phyloP scores from a whole-genome alignment of 2,113 vertebrate species.

The Hydropotes inermis region DNA sequence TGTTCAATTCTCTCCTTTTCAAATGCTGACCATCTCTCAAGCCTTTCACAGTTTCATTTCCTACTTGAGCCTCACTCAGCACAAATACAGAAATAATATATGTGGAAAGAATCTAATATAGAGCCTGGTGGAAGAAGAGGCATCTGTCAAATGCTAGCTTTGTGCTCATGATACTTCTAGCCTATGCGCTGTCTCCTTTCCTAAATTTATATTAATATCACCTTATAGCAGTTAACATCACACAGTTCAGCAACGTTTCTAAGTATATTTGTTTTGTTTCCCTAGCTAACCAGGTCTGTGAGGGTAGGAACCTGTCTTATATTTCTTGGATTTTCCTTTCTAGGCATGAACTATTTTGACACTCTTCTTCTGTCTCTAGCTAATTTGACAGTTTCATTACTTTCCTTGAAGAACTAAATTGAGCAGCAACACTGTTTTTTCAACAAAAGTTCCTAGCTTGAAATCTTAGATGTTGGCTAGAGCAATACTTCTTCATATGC shows the following conservation, averaged over 20 bases:
- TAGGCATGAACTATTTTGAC: not conserved
- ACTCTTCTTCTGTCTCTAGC: not conserved
- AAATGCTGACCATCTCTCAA: not conserved
- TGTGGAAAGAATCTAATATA: not conserved
- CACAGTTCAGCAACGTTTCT: not conserved
- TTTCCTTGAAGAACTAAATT: not conserved
- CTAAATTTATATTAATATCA: not conserved
- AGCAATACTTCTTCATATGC: not conserved
- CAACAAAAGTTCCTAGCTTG: not conserved
- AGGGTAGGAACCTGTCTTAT: not conserved
- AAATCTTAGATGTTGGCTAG: conserved; percentile 1
- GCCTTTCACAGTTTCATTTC: not conserved
- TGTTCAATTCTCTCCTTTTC: not conserved
- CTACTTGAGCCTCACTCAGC: not conserved
- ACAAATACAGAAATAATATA: not conserved
- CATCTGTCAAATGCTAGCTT: not conserved
- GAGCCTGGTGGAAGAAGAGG: not conserved
- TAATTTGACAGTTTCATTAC: not conserved
- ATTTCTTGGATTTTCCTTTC: not conserved
- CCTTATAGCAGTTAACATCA: not conserved
- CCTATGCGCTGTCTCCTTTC: not conserved
- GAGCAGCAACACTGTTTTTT: not conserved
- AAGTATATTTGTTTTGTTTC: not conserved
- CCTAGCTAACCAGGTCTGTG: not conserved
- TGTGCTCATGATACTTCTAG: not conserved